Evolutionary conservation across 2,888 invertebrate genomes (phyloP).

Genomic region (Pardosa pseudoannulata): DNA sequence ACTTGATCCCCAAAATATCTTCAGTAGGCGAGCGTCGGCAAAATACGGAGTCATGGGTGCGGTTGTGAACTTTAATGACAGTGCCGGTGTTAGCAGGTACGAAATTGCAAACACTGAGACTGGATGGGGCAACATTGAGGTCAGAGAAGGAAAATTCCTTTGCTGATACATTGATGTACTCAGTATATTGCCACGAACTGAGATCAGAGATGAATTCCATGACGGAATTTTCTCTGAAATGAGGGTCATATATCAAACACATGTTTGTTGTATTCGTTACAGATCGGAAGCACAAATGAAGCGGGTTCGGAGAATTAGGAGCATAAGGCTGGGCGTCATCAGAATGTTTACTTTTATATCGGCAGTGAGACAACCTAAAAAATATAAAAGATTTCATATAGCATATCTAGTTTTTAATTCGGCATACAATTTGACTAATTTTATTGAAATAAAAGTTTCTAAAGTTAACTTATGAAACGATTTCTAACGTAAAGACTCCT

Average conservation of each 20-base stretch:
- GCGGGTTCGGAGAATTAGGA: slow-evolving; percentile 56
- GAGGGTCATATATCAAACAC: slow-evolving; percentile 66
- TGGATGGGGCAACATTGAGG: not conserved
- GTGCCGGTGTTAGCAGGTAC: slow-evolving; percentile 66
- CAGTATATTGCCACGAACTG: slow-evolving; percentile 71
- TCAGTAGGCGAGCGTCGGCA: slow-evolving; percentile 62
- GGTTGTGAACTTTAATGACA: slow-evolving; percentile 60
- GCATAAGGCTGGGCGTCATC: slow-evolving; percentile 20
- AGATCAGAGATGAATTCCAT: slow-evolving; percentile 73
- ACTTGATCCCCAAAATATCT: slow-evolving; percentile 37
- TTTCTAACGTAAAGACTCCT: too few relatives aligned
- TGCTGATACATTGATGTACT: slow-evolving; percentile 55
- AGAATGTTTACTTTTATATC: slow-evolving; percentile 63
- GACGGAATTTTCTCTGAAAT: slow-evolving; percentile 37
- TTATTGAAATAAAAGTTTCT: too few relatives aligned
- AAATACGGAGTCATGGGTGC: slow-evolving; percentile 59
- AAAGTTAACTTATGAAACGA: too few relatives aligned
- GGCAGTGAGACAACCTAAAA: slow-evolving; percentile 72
- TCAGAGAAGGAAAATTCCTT: slow-evolving; percentile 46
- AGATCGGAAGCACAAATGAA: slow-evolving; percentile 72
- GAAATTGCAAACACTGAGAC: slow-evolving; percentile 64
- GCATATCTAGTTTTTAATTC: too few relatives aligned
- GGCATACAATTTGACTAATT: too few relatives aligned
- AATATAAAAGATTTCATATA: not conserved
- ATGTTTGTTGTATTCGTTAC: slow-evolving; percentile 41